Evolutionary conservation across 2,888 invertebrate genomes (phyloP).

Genomic region (Sarcophaga rosellei): DNA sequence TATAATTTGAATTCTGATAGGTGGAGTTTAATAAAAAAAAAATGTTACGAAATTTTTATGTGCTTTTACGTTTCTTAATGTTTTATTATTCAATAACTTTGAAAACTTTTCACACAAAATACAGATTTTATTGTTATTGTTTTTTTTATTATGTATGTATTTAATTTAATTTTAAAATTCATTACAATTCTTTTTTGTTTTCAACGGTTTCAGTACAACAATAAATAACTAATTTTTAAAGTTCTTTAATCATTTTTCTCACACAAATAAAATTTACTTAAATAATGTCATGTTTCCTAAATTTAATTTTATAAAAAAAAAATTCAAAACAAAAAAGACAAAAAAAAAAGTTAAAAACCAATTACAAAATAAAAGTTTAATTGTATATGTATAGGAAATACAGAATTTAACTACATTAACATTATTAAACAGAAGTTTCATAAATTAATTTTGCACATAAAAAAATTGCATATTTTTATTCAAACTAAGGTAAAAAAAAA

Average conservation of each 20-base stretch:
- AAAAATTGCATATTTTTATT: background rate
- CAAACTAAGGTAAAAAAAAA: slow-evolving; percentile 19
- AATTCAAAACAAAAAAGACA: slow-evolving; percentile 3
- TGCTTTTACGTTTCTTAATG: slow-evolving; percentile 1
- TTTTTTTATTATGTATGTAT: background rate
- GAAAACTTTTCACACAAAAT: slow-evolving; percentile 23
- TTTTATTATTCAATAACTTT: slow-evolving; percentile 17
- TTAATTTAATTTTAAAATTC: slow-evolving; percentile 1
- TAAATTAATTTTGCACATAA: slow-evolving; percentile 50
- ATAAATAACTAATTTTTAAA: slow-evolving; percentile 58
- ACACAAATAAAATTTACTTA: slow-evolving; percentile 41
- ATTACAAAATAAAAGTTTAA: slow-evolving; percentile 8
- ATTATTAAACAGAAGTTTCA: slow-evolving; percentile 27
- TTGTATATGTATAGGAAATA: background rate
- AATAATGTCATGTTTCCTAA: slow-evolving; percentile 56
- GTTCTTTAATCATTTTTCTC: background rate
- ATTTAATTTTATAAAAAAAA: slow-evolving; percentile 26
- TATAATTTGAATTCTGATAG: too few species aligned
- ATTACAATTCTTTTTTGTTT: background rate
- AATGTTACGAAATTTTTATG: background rate
- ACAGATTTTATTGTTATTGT: slow-evolving; percentile 6
- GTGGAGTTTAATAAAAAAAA: background rate
- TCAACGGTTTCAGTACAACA: slow-evolving; percentile 48
- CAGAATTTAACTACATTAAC: slow-evolving; percentile 41
- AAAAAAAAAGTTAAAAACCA: slow-evolving; percentile 35